Evolutionary conservation across 2,797 vertebrate species (phyloP).

Genomic region (Chelon auratus): DNA sequence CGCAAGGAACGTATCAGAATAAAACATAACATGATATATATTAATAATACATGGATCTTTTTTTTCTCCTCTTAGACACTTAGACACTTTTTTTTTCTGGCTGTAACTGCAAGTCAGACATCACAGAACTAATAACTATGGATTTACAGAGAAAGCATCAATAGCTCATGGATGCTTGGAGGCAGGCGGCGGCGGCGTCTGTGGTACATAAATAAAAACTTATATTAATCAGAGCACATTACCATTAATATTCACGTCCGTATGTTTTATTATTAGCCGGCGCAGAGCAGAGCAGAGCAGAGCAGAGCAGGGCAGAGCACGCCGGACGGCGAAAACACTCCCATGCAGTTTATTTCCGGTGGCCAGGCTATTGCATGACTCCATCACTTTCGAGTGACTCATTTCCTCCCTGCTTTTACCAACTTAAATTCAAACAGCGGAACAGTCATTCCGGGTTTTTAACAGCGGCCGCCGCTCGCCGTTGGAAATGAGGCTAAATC

Average conservation of each 20-base stretch:
- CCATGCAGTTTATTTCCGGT: not conserved
- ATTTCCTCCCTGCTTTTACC: conserved; percentile 24
- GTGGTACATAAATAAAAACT: not conserved
- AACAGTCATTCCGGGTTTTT: not conserved
- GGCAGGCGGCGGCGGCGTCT: too few species aligned
- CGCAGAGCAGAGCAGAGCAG: not conserved
- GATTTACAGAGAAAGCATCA: not conserved
- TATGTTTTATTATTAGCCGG: conserved; percentile 14
- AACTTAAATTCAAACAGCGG: conserved; percentile 18
- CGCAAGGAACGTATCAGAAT: too few species aligned
- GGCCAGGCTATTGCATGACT: not conserved
- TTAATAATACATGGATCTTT: not conserved
- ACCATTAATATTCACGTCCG: conserved; percentile 33
- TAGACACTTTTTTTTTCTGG: not conserved
- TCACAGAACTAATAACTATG: not conserved
- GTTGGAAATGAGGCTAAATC: not conserved
- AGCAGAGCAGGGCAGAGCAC: not conserved
- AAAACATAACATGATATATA: not conserved
- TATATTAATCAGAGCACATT: conserved; percentile 4
- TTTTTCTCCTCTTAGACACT: not conserved
- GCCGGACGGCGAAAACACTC: not conserved
- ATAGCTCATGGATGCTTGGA: conserved; percentile 3
- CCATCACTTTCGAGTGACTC: conserved; percentile 19
- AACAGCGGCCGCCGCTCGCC: not conserved
- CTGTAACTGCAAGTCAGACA: not conserved